A percentile compares a stretch with the other conserved stretches of the same genome.
These are phyloP conservation scores for Hyalella azteca DNA, from an alignment of 2,888 invertebrate genomes.

Conservation along the genomic window DNA sequence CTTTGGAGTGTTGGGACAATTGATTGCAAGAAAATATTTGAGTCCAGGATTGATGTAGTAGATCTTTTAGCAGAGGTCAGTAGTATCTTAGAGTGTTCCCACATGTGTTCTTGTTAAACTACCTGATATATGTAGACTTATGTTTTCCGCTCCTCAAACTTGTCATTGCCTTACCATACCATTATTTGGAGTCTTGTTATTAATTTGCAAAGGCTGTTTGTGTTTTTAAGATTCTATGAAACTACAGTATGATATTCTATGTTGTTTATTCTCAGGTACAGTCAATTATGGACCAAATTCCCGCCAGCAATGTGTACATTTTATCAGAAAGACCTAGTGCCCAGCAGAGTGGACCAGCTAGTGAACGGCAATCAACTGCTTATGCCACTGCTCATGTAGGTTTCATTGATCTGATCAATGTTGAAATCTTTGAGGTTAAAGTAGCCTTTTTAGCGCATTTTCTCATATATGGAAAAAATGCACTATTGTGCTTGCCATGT, in stretches of 20 bases:
- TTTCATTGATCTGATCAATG: background rate
- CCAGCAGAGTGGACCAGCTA: background rate
- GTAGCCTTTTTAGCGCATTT: too few species aligned
- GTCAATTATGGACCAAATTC: background rate
- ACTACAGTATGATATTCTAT: background rate
- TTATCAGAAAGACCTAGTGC: background rate
- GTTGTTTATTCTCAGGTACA: background rate
- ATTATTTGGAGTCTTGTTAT: too few species aligned
- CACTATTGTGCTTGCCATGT: too few species aligned
- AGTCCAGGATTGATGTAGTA: background rate
- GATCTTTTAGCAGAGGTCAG: constrained; percentile 7
- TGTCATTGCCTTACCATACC: too few species aligned
- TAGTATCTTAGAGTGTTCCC: too few species aligned
- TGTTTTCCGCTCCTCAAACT: too few species aligned
- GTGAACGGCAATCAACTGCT: background rate
- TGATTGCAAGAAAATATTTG: background rate
- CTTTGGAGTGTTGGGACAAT: background rate
- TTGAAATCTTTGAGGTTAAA: too few species aligned
- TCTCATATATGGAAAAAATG: too few species aligned
- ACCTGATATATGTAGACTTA: background rate
- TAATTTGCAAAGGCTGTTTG: too few species aligned
- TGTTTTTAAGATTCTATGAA: background rate
- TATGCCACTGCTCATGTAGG: background rate
- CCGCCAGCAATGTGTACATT: background rate
- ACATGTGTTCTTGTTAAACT: background rate